Evolutionary conservation across 2,113 vertebrate genomes (phyloP).

Genomic region (Podiceps cristatus): DNA sequence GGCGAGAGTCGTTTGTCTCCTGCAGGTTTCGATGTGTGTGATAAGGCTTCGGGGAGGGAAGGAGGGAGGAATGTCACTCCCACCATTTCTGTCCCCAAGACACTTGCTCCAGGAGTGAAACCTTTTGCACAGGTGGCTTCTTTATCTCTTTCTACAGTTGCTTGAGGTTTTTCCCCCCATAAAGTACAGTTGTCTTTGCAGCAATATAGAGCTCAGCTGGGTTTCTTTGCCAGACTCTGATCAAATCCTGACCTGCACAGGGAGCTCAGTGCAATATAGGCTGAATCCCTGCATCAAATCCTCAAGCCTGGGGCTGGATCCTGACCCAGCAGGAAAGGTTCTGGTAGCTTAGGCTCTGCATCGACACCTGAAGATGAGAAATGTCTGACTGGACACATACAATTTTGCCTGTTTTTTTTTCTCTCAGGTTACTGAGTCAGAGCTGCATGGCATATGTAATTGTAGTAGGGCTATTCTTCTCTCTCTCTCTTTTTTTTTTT

Average conservation of each 20-base stretch:
- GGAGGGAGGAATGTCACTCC: neutral
- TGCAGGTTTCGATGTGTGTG: neutral
- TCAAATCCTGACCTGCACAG: neutral
- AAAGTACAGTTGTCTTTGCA: neutral
- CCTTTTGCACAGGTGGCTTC: neutral
- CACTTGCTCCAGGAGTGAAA: neutral
- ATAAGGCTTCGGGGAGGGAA: neutral
- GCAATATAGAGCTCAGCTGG: neutral
- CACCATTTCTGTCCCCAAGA: neutral
- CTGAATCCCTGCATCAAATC: neutral
- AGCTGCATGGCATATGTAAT: neutral
- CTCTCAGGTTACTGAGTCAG: neutral
- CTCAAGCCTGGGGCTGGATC: neutral
- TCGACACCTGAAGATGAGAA: neutral
- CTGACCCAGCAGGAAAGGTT: neutral
- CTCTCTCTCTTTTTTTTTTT: neutral
- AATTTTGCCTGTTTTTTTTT: neutral
- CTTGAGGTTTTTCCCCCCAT: neutral
- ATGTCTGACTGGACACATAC: neutral
- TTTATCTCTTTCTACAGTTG: neutral
- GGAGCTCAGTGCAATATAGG: neutral
- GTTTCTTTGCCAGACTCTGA: neutral
- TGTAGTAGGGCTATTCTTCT: neutral
- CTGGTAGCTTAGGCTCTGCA: conserved; percentile 11
- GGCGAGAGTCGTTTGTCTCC: neutral